Evolutionary conservation across 2,888 invertebrate genomes (phyloP), one percentile per base, ranked within the genome.

Genomic region (Noctua pronuba): DNA sequence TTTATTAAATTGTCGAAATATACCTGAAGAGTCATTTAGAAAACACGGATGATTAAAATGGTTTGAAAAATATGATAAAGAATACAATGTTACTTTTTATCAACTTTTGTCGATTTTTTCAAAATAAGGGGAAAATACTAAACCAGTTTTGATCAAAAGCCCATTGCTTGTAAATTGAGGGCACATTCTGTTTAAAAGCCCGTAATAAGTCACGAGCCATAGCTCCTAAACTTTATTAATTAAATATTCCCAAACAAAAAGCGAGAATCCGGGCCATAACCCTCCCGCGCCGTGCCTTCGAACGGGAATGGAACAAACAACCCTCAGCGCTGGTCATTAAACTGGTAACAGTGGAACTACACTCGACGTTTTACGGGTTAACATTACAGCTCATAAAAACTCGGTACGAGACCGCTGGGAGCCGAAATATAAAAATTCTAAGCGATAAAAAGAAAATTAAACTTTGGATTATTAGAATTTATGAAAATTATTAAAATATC

Each of bases 181-280:
- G 44, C 66, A 24, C 70, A 86, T 79, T 85, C 4, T 65, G 16
- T 73, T 74, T 79, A 46, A 83, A 77, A 24, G 31, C 52, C 60
- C n/a, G 62, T 62, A 60, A 72, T 76, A 73, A 73, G 70, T 44
- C 79, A 75, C 44, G 38, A 52, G 38, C 75, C 66, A 74, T 70
- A 55, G 58, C 80, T 68, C 44, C 62, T 72, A 80, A 85, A 85
- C 84, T 83, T 85, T 83, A 83, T 83, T 85, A 85, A 85, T 85
- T 85, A 86, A 85, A 85, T 85, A 86, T 80, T 72, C 73, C 49
- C 35, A 86, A 83, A 86, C 86, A 80, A 76, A 84, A 85, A 76
- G 77, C 83, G 77, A 68, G 80, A 77, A 86, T 86, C 80, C 28
- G 35, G 68, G 72, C 52, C 55, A 80, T 83, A 86, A 86, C 77